A percentile compares a stretch with the other conserved stretches of the same genome.
Conservation (phyloP, 2,113 vertebrate genomes). For the Saccopteryx bilineata region DNA sequence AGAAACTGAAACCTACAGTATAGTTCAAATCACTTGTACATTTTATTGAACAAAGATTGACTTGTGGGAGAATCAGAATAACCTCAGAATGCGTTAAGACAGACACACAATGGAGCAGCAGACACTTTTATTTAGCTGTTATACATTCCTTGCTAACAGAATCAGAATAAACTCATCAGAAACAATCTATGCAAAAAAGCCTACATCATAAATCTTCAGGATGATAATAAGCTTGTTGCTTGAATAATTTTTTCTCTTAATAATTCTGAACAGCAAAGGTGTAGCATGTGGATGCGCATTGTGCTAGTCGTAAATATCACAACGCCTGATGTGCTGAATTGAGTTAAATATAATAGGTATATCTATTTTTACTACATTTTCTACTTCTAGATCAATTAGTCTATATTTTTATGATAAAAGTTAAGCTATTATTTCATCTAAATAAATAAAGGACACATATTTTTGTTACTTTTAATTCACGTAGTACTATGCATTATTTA, state of each 20-base stretch:
- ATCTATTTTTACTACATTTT: neutral
- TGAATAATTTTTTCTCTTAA: neutral
- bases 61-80: neutral
- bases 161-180: neutral
- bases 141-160: neutral
- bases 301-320: neutral
- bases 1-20: neutral
- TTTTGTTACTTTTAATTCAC: slow-evolving; percentile 4
- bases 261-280: neutral
- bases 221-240: neutral
- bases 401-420: neutral
- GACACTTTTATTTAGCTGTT: neutral
- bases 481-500: neutral
- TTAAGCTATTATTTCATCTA: slow-evolving; percentile 31
- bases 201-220: neutral
- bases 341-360: neutral
- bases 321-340: neutral
- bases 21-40: slow-evolving; percentile 36
- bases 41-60: slow-evolving; percentile 8
- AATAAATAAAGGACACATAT: neutral
- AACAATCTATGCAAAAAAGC: neutral
- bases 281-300: neutral
- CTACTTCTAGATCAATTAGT: neutral
- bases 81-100: neutral
- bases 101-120: neutral